These are phyloP conservation scores for Liodrosophila aerea DNA, from an alignment of 2,888 invertebrate genomes.

Conservation along the genomic window DNA sequence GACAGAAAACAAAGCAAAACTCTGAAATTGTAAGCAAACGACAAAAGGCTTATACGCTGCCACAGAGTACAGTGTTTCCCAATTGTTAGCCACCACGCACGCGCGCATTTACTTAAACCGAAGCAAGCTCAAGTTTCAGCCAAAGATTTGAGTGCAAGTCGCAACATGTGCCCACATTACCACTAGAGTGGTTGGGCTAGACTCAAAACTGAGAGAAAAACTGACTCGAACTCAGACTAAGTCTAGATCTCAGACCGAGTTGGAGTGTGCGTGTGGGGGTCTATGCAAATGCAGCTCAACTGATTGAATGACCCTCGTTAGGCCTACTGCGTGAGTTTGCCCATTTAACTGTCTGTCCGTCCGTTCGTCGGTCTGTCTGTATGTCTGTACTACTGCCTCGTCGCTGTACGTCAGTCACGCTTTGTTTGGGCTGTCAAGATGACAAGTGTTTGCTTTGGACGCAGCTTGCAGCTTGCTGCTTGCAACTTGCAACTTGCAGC, in stretches of 20 bases:
- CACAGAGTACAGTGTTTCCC: constrained; percentile 66
- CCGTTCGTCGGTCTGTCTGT: constrained; percentile 8
- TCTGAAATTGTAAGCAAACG: constrained; percentile 34
- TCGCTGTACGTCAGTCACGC: constrained; percentile 67
- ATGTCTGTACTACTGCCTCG: constrained; percentile 3
- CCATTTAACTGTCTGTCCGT: constrained; percentile 32
- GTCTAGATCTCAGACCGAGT: background rate
- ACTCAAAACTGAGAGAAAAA: constrained; percentile 3
- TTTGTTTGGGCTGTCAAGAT: constrained; percentile 78
- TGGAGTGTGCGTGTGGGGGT: constrained; percentile 54
- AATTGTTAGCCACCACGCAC: constrained; percentile 78
- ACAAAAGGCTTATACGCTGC: constrained; percentile 34
- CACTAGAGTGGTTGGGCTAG: constrained; percentile 29
- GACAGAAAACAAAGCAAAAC: constrained; percentile 39
- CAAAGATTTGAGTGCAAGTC: constrained; percentile 29
- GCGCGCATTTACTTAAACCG: constrained; percentile 75
- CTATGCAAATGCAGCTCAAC: constrained; percentile 67
- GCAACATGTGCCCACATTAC: constrained; percentile 67
- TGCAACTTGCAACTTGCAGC: constrained; percentile 37
- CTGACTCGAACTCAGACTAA: background rate
- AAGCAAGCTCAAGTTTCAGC: constrained; percentile 61
- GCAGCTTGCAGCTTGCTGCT: constrained; percentile 30
- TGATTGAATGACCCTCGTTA: constrained; percentile 76
- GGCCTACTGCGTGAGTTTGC: constrained; percentile 53
- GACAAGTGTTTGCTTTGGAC: constrained; percentile 76